Conservation (phyloP, 2,888 invertebrate species). For the Dugesia japonica region DNA sequence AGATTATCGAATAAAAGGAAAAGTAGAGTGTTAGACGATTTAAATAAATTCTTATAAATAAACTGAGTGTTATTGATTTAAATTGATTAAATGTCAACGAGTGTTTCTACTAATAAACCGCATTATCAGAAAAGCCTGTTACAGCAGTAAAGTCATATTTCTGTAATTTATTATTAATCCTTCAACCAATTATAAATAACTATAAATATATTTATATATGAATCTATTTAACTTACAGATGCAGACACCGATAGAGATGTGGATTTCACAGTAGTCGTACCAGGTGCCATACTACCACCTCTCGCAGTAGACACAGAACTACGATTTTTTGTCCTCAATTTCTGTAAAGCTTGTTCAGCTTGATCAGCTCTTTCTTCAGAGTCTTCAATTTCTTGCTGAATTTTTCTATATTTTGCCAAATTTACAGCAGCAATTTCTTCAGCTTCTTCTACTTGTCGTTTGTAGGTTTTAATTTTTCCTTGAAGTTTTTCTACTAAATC, state of each 20-base stretch:
- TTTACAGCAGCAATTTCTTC: conserved; percentile 51
- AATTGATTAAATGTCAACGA: too few relatives aligned
- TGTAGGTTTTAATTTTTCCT: conserved; percentile 99
- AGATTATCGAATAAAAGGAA: too few relatives aligned
- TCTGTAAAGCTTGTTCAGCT: conserved; percentile 49
- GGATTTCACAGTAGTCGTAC: not conserved
- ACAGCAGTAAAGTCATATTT: too few relatives aligned
- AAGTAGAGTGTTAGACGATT: too few relatives aligned
- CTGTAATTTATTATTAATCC: too few relatives aligned
- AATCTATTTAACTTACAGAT: not conserved
- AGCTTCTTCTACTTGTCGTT: conserved; percentile 98
- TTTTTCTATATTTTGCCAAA: conserved; percentile 51
- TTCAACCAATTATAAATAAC: too few relatives aligned
- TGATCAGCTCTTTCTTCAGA: conserved; percentile 51
- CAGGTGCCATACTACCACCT: conserved; percentile 31
- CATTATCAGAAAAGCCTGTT: too few relatives aligned
- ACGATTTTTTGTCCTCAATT: conserved; percentile 46
- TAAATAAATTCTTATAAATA: too few relatives aligned
- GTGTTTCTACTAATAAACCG: too few relatives aligned
- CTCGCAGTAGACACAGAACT: conserved; percentile 32
- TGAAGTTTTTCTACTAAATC: conserved; percentile 36
- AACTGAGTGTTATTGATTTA: too few relatives aligned
- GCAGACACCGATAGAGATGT: not conserved
- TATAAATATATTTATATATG: too few relatives aligned
- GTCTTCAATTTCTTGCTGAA: conserved; percentile 50